Evolutionary conservation across 2,797 vertebrate genomes (phyloP), one percentile per base, ranked within the genome.

Genomic region (Lateolabrax maculatus): DNA sequence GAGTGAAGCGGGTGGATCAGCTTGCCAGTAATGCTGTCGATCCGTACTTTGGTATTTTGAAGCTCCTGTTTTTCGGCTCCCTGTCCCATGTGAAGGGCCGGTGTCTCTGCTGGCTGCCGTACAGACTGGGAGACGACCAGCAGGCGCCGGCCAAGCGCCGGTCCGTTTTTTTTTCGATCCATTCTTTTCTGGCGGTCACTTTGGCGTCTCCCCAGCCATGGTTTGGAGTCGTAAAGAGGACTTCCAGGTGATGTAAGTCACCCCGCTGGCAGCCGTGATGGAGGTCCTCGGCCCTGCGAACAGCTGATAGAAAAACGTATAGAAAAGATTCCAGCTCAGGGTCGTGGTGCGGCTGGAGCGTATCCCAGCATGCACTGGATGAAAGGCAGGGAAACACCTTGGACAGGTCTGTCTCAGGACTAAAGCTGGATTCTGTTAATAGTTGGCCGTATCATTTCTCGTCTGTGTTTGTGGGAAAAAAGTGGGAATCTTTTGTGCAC

Each of bases 11-110:
- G 71, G 60, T 9, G 56, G 72, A 39, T 71, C 41, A 3, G 46
- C 15, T 70, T 81, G 70, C 78, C 80, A 44, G 73, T 79, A 76
- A 79, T 73, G 73, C 61, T 36, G 46, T 77, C 61, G 46, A 75
- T 78, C 43, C 3, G 67, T 60, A 31, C 71, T 71, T 79, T 72
- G 62, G 81, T 66, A 73, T 81, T 84, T 67, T 58, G 43, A 68
- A 75, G 74, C 55, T 72, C 44, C 46, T 56, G 62, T 73, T 71
- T 49, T 37, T 52, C n/a, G 16, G 23, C 69, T 46, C 46, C 15
- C 5, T 0, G 68, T 62, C 63, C 75, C 75, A 13, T n/a, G 61
- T 53, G 69, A 13, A 18, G 68, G 37, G 55, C 58, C 1, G 19
- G 34, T 37, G 72, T 58, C 76, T 75, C 53, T 27, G 67, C 77